Evolutionary conservation across 2,797 vertebrate species (phyloP).

Genomic region (Gorsachius magnificus): DNA sequence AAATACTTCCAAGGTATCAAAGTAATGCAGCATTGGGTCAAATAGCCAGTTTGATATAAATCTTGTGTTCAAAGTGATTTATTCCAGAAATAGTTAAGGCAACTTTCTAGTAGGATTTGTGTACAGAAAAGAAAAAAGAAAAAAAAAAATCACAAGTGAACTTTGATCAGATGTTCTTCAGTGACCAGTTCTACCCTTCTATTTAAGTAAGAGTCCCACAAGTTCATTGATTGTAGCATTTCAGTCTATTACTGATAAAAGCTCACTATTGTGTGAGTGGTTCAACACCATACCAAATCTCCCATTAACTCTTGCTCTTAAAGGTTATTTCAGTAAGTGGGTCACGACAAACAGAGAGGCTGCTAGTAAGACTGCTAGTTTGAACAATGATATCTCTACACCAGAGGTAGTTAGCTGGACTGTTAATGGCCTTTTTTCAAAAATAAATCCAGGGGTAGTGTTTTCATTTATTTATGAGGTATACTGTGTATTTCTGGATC

Average conservation of each 20-base stretch:
- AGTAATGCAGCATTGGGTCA: neutral
- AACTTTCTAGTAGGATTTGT: neutral
- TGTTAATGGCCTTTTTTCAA: neutral
- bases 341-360: constrained; percentile 45
- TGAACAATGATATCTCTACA: neutral
- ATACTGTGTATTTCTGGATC: neutral
- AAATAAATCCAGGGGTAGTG: neutral
- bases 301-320: constrained; percentile 4
- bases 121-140: neutral
- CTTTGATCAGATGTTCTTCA: neutral
- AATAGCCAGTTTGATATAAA: neutral
- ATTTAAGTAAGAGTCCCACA: neutral
- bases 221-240: neutral
- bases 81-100: neutral
- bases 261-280: neutral
- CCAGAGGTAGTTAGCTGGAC: neutral
- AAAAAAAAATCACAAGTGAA: neutral
- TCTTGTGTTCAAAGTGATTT: neutral
- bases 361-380: neutral
- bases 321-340: constrained; percentile 56
- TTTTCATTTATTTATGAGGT: neutral
- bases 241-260: neutral
- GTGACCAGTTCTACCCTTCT: neutral
- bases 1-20: neutral
- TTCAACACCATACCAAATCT: neutral